These are phyloP conservation scores for Heliconius eleuchia DNA, from an alignment of 1,140 invertebrate species.

Conservation along the genomic window DNA sequence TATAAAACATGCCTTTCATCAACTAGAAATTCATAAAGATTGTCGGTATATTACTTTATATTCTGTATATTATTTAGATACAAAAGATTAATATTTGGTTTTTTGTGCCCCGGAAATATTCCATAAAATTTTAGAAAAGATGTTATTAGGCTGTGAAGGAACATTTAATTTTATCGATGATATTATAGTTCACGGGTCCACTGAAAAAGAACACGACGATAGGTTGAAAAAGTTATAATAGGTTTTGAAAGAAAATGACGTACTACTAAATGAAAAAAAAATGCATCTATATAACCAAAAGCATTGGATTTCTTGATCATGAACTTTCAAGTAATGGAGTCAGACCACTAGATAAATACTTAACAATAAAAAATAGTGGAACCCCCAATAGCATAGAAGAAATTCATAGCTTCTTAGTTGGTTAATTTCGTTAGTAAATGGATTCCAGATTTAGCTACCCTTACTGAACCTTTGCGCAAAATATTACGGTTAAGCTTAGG, in stretches of 20 bases:
- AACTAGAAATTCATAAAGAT: slow-evolving; percentile 32
- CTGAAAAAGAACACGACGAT: background rate
- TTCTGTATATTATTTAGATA: slow-evolving; percentile 33
- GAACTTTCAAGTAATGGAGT: slow-evolving; percentile 37
- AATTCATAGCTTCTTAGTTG: too few species aligned
- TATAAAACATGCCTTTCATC: slow-evolving; percentile 39
- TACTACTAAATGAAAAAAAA: slow-evolving; percentile 7
- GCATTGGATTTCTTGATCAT: slow-evolving; percentile 4
- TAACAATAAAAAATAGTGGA: slow-evolving; percentile 39
- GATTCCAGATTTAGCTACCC: too few species aligned
- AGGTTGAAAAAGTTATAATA: too few species aligned
- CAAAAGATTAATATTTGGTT: slow-evolving; percentile 47
- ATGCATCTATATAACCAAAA: slow-evolving; percentile 1
- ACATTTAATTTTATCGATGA: slow-evolving; percentile 39
- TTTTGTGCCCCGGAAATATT: slow-evolving; percentile 45
- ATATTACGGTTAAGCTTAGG: too few species aligned
- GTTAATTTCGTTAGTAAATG: too few species aligned
- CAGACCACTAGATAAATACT: slow-evolving; percentile 50
- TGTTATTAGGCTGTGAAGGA: slow-evolving; percentile 40
- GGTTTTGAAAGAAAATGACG: too few species aligned
- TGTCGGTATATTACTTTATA: slow-evolving; percentile 22
- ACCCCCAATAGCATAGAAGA: too few species aligned
- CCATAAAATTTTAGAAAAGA: slow-evolving; percentile 44
- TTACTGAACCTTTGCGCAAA: too few species aligned
- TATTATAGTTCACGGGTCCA: slow-evolving; percentile 36